phyloP scores from a whole-genome alignment of 1,140 invertebrate species.

The Homarus americanus region DNA sequence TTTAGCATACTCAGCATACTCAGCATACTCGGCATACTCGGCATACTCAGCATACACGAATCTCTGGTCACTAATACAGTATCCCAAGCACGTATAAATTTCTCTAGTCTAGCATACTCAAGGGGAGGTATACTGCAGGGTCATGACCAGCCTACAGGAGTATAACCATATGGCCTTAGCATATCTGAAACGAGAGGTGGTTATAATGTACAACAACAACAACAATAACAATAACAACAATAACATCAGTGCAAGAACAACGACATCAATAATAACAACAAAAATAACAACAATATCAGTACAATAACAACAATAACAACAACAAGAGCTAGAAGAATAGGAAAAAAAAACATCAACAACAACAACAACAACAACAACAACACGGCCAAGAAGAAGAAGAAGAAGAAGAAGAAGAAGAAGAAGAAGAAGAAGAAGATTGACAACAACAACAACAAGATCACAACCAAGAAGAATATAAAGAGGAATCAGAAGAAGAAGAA shows the following conservation, averaged over 20 bases:
- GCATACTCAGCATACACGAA: too few relatives aligned
- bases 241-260: background rate
- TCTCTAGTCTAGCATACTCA: background rate
- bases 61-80: too few relatives aligned
- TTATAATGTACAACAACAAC: background rate
- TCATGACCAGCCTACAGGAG: background rate
- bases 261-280: background rate
- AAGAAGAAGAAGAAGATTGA: background rate
- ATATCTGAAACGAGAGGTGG: background rate
- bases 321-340: too few relatives aligned
- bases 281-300: background rate
- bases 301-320: background rate
- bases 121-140: background rate
- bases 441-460: background rate
- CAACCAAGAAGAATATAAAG: background rate
- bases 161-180: background rate
- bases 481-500: too few relatives aligned
- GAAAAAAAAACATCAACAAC: too few relatives aligned
- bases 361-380: too few relatives aligned
- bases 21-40: too few relatives aligned
- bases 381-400: constrained; percentile 3
- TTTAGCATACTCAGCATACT: too few relatives aligned
- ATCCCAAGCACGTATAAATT: background rate
- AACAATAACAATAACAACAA: background rate
- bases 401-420: background rate